Percentiles rank a stretch among this genome's conserved stretches.
Conservation (phyloP, 1,140 invertebrate genomes). For the Venturia canescens region DNA sequence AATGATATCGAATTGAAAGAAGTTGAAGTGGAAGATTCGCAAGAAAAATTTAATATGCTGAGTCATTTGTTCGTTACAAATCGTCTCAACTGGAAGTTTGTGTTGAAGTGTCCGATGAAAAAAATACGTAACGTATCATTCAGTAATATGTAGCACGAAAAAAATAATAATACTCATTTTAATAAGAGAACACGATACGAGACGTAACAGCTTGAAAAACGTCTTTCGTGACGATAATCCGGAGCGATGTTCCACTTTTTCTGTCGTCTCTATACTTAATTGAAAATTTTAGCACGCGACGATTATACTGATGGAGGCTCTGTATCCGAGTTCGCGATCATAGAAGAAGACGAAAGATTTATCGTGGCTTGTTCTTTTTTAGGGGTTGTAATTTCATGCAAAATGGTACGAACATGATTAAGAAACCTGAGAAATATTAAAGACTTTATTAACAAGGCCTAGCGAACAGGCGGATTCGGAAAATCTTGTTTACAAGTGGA, state of each 20-base stretch:
- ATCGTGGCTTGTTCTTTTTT: neutral
- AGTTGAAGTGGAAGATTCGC: neutral
- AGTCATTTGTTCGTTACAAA: neutral
- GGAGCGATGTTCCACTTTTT: slow-evolving; percentile 17
- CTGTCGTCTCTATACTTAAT: neutral
- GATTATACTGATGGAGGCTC: neutral
- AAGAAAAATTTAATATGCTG: neutral
- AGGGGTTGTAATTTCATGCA: neutral
- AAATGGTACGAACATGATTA: neutral
- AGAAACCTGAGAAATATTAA: neutral
- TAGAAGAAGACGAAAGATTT: neutral
- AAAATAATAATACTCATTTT: too few relatives aligned
- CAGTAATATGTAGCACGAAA: too few relatives aligned
- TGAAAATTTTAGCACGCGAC: slow-evolving; percentile 12
- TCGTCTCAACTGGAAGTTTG: neutral
- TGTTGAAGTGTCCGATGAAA: neutral
- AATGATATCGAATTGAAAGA: neutral
- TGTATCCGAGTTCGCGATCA: neutral
- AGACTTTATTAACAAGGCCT: neutral
- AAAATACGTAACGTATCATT: too few relatives aligned
- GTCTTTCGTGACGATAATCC: slow-evolving; percentile 4
- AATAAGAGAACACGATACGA: slow-evolving; percentile 1
- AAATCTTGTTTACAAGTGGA: neutral
- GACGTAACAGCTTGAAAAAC: neutral
- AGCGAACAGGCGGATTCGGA: neutral